Percentiles rank a stretch among this genome's conserved stretches.
Evolutionary conservation across 2,113 vertebrate genomes (phyloP).

Genomic region (Lagopus muta): DNA sequence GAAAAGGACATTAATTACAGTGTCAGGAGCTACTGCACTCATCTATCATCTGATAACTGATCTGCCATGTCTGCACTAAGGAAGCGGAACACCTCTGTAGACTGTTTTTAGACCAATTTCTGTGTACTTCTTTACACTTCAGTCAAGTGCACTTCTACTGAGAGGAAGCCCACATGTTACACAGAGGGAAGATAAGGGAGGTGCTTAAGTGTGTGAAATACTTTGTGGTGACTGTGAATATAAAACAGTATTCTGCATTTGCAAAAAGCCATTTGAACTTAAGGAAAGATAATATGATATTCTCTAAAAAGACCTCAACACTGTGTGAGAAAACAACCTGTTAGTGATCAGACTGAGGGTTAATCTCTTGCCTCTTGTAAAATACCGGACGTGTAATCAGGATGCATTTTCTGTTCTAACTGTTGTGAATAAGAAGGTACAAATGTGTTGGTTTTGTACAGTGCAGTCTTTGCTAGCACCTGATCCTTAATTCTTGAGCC

Average conservation of each 20-base stretch:
- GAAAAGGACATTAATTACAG: neutral
- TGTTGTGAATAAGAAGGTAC: neutral
- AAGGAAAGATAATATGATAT: neutral
- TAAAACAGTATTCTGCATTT: constrained; percentile 3
- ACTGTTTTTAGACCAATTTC: neutral
- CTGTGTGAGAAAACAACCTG: neutral
- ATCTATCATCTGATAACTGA: neutral
- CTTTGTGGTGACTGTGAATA: constrained; percentile 6
- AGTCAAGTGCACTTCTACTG: neutral
- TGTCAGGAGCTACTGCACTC: neutral
- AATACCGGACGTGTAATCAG: neutral
- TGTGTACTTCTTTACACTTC: neutral
- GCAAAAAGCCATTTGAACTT: neutral
- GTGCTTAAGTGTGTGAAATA: neutral
- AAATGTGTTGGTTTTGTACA: neutral
- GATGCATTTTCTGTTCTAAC: neutral
- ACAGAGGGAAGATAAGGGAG: constrained; percentile 19
- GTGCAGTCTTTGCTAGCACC: neutral
- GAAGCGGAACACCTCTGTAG: neutral
- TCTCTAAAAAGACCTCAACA: neutral
- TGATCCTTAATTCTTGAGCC: neutral
- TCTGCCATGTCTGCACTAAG: neutral
- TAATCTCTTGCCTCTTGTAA: neutral
- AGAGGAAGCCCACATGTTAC: neutral
- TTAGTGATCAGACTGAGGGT: neutral